Evolutionary conservation across 1,140 invertebrate genomes (phyloP).

Genomic region (Dendroctonus valens): DNA sequence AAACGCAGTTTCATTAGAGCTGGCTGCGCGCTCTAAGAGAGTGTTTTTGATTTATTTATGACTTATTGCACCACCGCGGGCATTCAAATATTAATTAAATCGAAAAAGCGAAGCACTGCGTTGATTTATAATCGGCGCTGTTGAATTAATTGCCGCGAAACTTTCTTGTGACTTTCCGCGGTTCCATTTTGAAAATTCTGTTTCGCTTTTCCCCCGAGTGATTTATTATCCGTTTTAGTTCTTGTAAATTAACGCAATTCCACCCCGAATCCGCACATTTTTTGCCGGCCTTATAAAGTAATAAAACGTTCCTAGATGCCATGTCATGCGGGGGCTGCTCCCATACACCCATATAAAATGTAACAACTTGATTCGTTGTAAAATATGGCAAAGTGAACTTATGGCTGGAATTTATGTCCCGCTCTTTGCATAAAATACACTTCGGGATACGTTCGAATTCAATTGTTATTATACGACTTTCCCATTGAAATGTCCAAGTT

Average conservation of each 20-base stretch:
- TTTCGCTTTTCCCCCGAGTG: constrained; percentile 17
- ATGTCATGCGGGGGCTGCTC: no score
- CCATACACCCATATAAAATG: constrained; percentile 3
- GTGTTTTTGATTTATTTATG: constrained; percentile 18
- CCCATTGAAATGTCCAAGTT: no score
- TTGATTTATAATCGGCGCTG: constrained; percentile 24
- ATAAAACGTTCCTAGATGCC: neutral
- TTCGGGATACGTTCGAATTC: no score
- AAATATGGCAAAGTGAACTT: constrained; percentile 13
- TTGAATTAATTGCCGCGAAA: constrained; percentile 22
- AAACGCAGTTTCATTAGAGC: no score
- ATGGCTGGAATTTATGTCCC: constrained; percentile 6
- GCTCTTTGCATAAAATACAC: no score
- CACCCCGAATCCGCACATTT: no score
- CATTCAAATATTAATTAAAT: constrained; percentile 28
- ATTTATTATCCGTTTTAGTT: constrained; percentile 11
- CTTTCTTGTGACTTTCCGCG: constrained; percentile 29
- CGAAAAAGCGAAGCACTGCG: constrained; percentile 21
- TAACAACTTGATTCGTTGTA: constrained; percentile 18
- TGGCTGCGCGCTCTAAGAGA: neutral
- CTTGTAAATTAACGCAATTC: neutral
- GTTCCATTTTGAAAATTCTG: constrained; percentile 27
- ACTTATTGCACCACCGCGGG: constrained; percentile 20
- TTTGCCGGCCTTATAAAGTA: constrained; percentile 3
- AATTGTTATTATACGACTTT: no score